A percentile compares a stretch with the other conserved stretches of the same genome.
Conservation (phyloP, 2,113 vertebrate species). For the Eolophus roseicapilla region DNA sequence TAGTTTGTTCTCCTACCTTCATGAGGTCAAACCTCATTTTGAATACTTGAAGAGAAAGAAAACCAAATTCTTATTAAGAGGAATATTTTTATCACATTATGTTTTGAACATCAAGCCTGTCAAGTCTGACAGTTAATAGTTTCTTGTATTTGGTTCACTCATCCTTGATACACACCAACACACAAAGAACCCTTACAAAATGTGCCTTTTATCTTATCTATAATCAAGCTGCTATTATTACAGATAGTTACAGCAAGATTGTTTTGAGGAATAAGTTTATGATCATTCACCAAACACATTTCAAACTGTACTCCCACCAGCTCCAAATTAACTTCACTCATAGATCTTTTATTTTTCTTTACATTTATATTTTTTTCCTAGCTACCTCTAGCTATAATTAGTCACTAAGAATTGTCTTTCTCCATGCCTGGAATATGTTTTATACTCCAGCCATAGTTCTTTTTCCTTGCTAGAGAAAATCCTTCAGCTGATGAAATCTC, state of each 20-base stretch:
- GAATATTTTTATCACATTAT: neutral
- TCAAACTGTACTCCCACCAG: neutral
- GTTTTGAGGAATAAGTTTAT: constrained; percentile 17
- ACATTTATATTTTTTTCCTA: neutral
- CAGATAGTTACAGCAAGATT: neutral
- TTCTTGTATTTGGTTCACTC: neutral
- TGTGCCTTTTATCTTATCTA: neutral
- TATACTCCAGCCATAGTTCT: neutral
- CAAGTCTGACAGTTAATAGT: neutral
- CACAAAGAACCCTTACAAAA: neutral
- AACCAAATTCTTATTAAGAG: neutral
- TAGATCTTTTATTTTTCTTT: neutral
- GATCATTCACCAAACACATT: constrained; percentile 27
- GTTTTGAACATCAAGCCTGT: neutral
- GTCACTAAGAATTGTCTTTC: constrained; percentile 34
- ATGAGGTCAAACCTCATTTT: neutral
- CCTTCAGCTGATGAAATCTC: constrained; percentile 2
- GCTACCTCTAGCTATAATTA: constrained; percentile 41
- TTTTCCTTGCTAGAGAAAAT: constrained; percentile 37
- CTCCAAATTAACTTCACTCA: constrained; percentile 28
- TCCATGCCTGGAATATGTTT: neutral
- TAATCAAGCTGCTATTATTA: neutral
- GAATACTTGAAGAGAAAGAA: neutral
- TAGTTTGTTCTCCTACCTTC: neutral
- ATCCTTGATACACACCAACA: neutral